These are phyloP conservation scores for Pangasianodon gigas DNA, from an alignment of 2,113 vertebrate genomes.

Conservation along the genomic window DNA sequence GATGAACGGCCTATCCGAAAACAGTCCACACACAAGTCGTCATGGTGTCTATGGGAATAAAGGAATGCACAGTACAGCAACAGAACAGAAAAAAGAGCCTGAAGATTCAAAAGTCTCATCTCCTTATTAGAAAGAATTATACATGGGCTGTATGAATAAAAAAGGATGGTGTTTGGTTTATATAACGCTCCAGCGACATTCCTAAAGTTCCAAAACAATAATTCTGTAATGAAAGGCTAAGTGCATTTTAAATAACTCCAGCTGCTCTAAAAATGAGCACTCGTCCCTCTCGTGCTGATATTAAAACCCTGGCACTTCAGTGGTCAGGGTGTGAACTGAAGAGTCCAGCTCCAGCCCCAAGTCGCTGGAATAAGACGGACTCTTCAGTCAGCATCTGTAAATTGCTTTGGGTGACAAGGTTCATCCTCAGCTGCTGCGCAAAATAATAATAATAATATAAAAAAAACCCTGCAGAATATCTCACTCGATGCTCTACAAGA, in stretches of 20 bases:
- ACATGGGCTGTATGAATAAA: background rate
- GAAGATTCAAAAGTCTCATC: background rate
- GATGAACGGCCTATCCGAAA: background rate
- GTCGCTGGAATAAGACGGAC: background rate
- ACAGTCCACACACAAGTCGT: background rate
- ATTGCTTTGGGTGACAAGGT: background rate
- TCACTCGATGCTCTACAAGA: background rate
- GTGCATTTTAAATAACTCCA: background rate
- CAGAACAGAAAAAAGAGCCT: background rate
- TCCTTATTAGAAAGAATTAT: background rate
- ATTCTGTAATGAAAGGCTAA: background rate
- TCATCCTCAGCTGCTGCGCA: background rate
- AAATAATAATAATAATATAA: background rate
- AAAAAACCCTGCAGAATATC: background rate
- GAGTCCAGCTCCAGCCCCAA: background rate
- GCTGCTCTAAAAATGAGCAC: background rate
- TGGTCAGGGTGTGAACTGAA: background rate
- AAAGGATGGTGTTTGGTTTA: background rate
- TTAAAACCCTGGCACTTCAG: background rate
- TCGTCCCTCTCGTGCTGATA: background rate
- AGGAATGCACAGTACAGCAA: background rate
- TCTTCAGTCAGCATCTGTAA: too few relatives aligned
- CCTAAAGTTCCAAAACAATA: background rate
- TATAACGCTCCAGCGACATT: background rate
- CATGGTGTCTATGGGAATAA: constrained; percentile 14